Evolutionary conservation across 2,888 invertebrate genomes (phyloP), one percentile per base, ranked within the genome.

Genomic region (Drosophila ustulata): DNA sequence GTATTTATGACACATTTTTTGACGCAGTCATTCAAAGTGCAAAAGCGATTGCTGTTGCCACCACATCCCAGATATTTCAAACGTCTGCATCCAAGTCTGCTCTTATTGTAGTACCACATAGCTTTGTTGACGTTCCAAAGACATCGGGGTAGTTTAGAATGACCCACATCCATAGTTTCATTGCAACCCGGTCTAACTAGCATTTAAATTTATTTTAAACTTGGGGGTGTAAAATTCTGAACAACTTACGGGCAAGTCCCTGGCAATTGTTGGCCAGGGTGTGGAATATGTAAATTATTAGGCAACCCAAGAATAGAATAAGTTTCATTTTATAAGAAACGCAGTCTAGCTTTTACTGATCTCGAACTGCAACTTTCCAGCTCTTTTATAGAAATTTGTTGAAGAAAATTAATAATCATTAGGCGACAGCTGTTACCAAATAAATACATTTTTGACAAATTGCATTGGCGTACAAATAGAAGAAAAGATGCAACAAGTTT

Each of bases 21-120:
- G 2, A 25, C 13, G 5, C 56, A 57, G 4, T 46, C 56, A 3
- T 6, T 0, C 34, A 13, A 26, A 9, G 3, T 26, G 37, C 56
- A 57, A 13, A 18, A 47, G 1, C 56, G 46, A 57, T 57, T 57
- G 7, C 37, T 51, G 7, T 59, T 59, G 9, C 59, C 51, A 13
- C 47, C 61, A 53, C 71, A 71, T 32, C 73, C 71, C 0, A 2
- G 6, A 13, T 26, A 71, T 23, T 5, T 5, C 5, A 55, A 8
- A 3, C n/a, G 3, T 18, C 25, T n/a, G 6, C 55, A 55, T 5
- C 2, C 3, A 8, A 32, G 18, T 13, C 23, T 32, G 3, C 8
- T 8, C 32, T 30, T 8, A 34, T 55, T 45, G 25, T 55, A 55
- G n/a, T 55, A 55, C 18, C 23, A 55, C 55, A 55, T 32, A 4